Base-by-base conservation (phyloP, 2,797 vertebrate species). In the Lepilemur ruficaudatus region DNA sequence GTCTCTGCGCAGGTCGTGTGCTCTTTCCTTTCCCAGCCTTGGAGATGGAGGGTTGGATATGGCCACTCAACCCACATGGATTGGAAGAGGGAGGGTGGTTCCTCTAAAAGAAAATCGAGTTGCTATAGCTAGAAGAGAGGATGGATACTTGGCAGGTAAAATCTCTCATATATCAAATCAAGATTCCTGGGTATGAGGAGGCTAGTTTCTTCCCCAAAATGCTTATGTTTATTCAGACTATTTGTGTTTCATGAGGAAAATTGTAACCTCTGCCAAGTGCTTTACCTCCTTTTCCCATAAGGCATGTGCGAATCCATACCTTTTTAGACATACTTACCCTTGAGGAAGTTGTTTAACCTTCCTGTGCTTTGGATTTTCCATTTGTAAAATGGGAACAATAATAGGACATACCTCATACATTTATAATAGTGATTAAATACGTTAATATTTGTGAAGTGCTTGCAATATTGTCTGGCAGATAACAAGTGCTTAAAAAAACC, bases 351-450 rank as follows among this genome's bases (percentile, higher is more conserved):
- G 23, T 75, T 88, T 67, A 75, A 76, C 13, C 10, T 79, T 12
- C 23, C 28, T 46, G 5, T 46, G 32, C 41, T 91, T 89, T n/a
- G 13, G 43, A 76, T 69, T 92, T 88, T 81, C 41, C 70, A 57
- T 57, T 55, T 85, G 25, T 35, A 90, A 91, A 95, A 67, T 55
- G 55, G 50, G 65, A 90, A 85, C 5, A 81, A 78, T 32, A 61
- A 20, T 61, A 61, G 2, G 41, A 30, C 46, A 57, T 72, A 55
- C 10, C 28, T 75, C 10, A 78, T 35, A 52, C 7, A 73, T 79
- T 75, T 72, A 32, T 52, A 75, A 59, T 28, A 67, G 89, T 95
- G n/a, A 30, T 89, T 81, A 95, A 89, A 87, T 65, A 92, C 48
- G 52, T 63, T 96, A 81, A 87, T 46, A 72, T 84, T 79, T 75